Evolutionary conservation across 2,888 invertebrate species (phyloP), one percentile per base, ranked within the genome.

Genomic region (Celastrina argiolus): DNA sequence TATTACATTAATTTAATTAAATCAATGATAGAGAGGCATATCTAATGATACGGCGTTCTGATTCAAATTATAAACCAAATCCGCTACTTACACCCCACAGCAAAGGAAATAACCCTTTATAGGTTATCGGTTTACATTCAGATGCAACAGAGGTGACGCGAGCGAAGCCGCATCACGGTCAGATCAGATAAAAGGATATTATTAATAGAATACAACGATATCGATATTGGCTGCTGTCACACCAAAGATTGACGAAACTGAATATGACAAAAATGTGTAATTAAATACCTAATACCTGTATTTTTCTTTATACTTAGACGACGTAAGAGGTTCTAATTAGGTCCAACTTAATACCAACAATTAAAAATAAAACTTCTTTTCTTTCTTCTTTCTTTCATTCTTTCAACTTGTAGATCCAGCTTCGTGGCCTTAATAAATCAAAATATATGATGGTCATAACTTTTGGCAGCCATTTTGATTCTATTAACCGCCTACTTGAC

Each of bases 131-230:
- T 34, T 16, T 39, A 61, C 61, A 39, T 61, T 61, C 36, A 59
- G 59, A 39, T 22, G 39, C 36, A 61, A 36, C 61, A 39, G 61
- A 36, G 36, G 61, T 56, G 61, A 68, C 66, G 69, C 65, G 68
- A 69, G 68, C 66, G 65, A 56, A 66, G 42, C 64, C 65, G 34
- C 31, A 36, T 64, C 41, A 66, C 67, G 69, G 67, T 59, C 64
- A 56, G 76, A 74, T 75, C 71, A 78, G 71, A 74, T 74, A 71
- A 65, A 66, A 63, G 71, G 73, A 74, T 74, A 73, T 76, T 82
- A 82, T 81, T 83, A 83, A 81, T 82, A 82, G 78, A 78, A 81
- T 80, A 76, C 75, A 77, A 78, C 81, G 80, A 74, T 74, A 70
- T 72, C 70, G 70, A 72, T 74, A 76, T 75, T 75, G 69, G 69